Base-by-base conservation (phyloP, 2,113 vertebrate species). In the Sebastes fasciatus region DNA sequence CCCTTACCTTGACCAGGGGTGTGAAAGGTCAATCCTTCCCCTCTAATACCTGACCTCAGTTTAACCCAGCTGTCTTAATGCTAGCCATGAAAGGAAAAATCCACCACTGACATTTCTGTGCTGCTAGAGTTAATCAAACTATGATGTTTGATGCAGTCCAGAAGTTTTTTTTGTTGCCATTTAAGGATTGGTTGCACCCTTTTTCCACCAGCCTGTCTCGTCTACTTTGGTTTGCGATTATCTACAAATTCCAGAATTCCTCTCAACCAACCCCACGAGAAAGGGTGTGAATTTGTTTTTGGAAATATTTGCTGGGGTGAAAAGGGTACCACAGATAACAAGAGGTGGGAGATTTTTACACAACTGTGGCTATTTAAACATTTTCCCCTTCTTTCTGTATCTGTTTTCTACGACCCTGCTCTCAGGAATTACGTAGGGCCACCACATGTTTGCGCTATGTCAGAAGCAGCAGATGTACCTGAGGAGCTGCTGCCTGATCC, bases 401-500 rank as follows among this genome's bases (percentile, higher is more conserved):
- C 2, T n/a, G 5, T 45, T 23, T 67, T 60, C 2, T 19, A 14
- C 14, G 16, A 42, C 4, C 43, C n/a, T 54, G 46, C 19, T 26
- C n/a, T 54, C 14, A 40, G 57, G 4, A 21, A 13, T 40, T 6
- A 52, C 16, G 7, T 13, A 6, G 2, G 40, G 8, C 11, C 42
- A 64, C 21, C 5, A 12, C 8, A 72, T 49, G 40, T 49, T 46
- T 26, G 5, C 1, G 12, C 40, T 77, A 55, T 63, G 40, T 57
- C 11, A 73, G 26, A 40, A 71, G 54, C 19, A 78, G 55, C 13
- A 57, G n/a, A 17, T 17, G 26, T 97, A 99, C 98, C 98, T 97
- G 98, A 96, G 94, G 97, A 96, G 92, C 96, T 96, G 95, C 91
- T 96, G 94, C 97, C 95, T 82, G 97, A 96, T 89, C 95, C 94